Percentiles rank a stretch among this genome's conserved stretches.
These are phyloP conservation scores for Rhinoderma darwinii DNA, from an alignment of 2,113 vertebrate species.

Conservation along the genomic window DNA sequence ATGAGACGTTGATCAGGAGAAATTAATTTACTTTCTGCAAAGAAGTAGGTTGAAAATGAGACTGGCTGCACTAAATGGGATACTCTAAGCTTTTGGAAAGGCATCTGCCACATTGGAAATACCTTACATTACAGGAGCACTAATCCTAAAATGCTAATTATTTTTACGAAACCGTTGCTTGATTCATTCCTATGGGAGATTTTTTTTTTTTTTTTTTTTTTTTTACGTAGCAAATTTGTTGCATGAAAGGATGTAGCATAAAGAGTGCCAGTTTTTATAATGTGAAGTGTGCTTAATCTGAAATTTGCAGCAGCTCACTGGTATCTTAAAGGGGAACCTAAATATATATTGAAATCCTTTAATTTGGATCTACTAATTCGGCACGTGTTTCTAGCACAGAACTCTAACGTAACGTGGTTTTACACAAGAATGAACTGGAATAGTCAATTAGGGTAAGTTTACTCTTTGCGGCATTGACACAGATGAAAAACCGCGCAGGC, in stretches of 20 bases:
- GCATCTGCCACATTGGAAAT: not conserved
- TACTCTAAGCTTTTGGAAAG: not conserved
- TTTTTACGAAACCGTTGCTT: not conserved
- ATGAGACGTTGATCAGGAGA: not conserved
- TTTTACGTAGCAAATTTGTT: not conserved
- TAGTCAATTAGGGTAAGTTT: too few species aligned
- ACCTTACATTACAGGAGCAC: not conserved
- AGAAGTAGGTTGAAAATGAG: not conserved
- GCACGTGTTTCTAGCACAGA: too few species aligned
- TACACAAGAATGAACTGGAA: too few species aligned
- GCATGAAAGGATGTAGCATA: not conserved
- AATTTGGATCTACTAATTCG: too few species aligned
- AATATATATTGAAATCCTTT: too few species aligned
- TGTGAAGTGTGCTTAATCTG: not conserved
- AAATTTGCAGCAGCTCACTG: not conserved
- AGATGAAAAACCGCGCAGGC: too few species aligned
- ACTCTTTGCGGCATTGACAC: too few species aligned
- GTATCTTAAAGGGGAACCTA: too few species aligned
- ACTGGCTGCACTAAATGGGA: not conserved
- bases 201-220: too few species aligned
- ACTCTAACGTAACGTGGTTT: too few species aligned
- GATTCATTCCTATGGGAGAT: not conserved
- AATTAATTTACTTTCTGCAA: conserved; percentile 15
- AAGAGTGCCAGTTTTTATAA: not conserved
- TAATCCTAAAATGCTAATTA: conserved; percentile 1